Conservation (phyloP, 2,113 vertebrate species). For the Picathartes gymnocephalus region DNA sequence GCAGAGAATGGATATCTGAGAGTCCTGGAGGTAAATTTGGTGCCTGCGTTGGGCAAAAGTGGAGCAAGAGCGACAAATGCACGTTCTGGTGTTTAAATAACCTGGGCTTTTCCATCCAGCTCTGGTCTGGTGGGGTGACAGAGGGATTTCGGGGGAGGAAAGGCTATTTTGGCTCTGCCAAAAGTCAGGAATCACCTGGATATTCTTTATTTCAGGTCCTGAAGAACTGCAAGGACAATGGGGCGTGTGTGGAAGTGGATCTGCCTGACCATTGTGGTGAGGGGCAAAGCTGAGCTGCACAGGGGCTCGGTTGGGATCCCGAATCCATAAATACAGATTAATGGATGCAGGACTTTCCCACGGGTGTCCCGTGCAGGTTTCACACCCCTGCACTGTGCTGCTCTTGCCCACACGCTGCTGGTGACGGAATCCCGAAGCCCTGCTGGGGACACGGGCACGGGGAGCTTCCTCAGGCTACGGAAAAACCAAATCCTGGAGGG, state of each 20-base stretch:
- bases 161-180: background rate
- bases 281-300: background rate
- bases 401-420: conserved; percentile 68
- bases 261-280: conserved; percentile 74
- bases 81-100: background rate
- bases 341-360: fast-evolving
- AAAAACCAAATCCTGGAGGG: conserved; percentile 78
- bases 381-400: conserved; percentile 75
- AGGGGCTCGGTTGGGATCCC: fast-evolving
- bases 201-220: conserved; percentile 69
- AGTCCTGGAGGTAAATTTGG: conserved; percentile 72
- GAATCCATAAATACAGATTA: fast-evolving
- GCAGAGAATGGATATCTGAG: conserved; percentile 79
- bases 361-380: conserved; percentile 63
- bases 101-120: fast-evolving
- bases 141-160: no score
- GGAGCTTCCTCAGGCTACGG: conserved; percentile 59
- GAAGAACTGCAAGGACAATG: conserved; percentile 60
- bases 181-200: background rate
- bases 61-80: background rate
- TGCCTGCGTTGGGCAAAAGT: fast-evolving
- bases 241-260: conserved; percentile 73
- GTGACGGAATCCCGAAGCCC: conserved; percentile 32
- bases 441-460: background rate
- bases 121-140: background rate